phyloP scores from a whole-genome alignment of 2,888 invertebrate species.

The Carcina quercana region DNA sequence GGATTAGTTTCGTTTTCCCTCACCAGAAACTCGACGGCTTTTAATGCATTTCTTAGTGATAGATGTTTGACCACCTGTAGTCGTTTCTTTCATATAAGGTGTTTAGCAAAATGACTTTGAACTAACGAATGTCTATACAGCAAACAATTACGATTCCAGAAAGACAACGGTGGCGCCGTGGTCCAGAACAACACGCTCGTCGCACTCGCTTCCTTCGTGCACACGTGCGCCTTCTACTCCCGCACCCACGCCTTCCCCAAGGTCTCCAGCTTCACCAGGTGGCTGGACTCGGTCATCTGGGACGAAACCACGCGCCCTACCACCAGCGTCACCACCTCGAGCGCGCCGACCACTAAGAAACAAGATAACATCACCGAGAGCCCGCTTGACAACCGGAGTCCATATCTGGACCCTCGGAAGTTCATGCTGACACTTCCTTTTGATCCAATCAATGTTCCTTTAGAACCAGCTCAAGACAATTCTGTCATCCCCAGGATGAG shows the following conservation, averaged over 20 bases:
- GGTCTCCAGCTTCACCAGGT: slow-evolving; percentile 42
- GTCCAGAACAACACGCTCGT: slow-evolving; percentile 58
- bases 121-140: too few relatives aligned
- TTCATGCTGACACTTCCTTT: slow-evolving; percentile 54
- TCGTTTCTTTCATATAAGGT: too few relatives aligned
- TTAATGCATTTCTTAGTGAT: too few relatives aligned
- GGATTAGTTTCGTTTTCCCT: too few relatives aligned
- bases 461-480: slow-evolving; percentile 57
- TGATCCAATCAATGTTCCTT: slow-evolving; percentile 53
- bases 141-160: too few relatives aligned
- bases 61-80: too few relatives aligned
- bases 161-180: slow-evolving; percentile 61
- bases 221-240: slow-evolving; percentile 54
- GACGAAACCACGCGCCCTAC: slow-evolving; percentile 50
- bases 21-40: too few relatives aligned
- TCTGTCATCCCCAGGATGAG: slow-evolving; percentile 59
- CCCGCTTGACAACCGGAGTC: slow-evolving; percentile 14
- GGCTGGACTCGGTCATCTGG: slow-evolving; percentile 61
- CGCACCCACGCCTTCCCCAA: slow-evolving; percentile 60
- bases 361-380: slow-evolving; percentile 24
- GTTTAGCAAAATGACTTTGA: too few relatives aligned
- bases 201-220: slow-evolving; percentile 46
- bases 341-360: slow-evolving; percentile 14
- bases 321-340: slow-evolving; percentile 15
- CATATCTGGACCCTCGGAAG: slow-evolving; percentile 36